Conservation (phyloP, 2,113 vertebrate genomes). For the Panurus biarmicus region DNA sequence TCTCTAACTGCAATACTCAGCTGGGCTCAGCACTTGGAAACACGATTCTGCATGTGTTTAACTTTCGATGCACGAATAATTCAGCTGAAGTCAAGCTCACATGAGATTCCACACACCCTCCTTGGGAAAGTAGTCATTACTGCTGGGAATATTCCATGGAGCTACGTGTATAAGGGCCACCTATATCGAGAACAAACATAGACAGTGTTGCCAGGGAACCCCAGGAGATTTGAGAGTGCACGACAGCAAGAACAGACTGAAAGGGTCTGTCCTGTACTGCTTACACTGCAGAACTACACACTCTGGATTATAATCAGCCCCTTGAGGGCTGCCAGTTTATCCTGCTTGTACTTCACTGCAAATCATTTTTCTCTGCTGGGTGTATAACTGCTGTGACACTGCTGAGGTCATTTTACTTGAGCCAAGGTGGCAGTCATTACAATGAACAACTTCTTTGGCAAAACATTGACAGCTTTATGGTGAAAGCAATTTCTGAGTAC, state of each 20-base stretch:
- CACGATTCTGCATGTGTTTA: not conserved
- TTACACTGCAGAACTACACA: not conserved
- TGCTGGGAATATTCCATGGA: not conserved
- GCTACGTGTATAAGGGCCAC: not conserved
- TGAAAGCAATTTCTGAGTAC: not conserved
- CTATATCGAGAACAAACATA: not conserved
- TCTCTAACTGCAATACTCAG: not conserved
- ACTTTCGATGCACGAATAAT: not conserved
- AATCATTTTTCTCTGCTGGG: not conserved
- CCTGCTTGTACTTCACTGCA: not conserved
- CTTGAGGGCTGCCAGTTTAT: constrained; percentile 2
- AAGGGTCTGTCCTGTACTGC: constrained; percentile 9
- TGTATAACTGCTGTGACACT: not conserved
- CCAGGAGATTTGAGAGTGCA: not conserved
- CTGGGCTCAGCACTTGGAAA: not conserved
- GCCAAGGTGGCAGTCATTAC: not conserved
- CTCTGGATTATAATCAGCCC: not conserved
- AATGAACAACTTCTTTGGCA: not conserved
- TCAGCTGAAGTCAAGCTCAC: not conserved
- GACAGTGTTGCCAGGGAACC: not conserved
- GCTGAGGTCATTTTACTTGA: not conserved
- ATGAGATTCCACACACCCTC: not conserved
- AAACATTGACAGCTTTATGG: not conserved
- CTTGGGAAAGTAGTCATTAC: not conserved
- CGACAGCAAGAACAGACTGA: not conserved